Evolutionary conservation across 2,113 vertebrate species (phyloP).

Genomic region (Haplochromis burtoni): DNA sequence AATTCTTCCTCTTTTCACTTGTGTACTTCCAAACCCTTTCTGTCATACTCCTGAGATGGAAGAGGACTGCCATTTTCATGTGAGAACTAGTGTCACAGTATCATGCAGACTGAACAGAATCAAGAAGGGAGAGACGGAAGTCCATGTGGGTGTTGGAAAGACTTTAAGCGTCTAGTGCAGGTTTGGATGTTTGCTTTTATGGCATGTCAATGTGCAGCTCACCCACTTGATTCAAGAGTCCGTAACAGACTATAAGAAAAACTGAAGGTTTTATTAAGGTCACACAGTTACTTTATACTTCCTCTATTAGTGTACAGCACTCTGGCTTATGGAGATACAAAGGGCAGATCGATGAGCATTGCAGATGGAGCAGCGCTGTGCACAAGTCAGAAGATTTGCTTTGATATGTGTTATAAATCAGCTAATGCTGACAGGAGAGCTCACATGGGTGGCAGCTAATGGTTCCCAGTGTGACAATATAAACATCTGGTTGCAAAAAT

Average conservation of each 20-base stretch:
- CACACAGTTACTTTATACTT: constrained; percentile 67
- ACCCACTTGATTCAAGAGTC: constrained; percentile 26
- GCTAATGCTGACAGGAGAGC: not conserved
- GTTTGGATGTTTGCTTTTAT: constrained; percentile 11
- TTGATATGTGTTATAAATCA: constrained; percentile 58
- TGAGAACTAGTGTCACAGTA: not conserved
- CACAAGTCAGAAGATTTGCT: constrained; percentile 46
- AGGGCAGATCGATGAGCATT: constrained; percentile 53
- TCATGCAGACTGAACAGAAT: not conserved
- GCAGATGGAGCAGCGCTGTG: constrained; percentile 3
- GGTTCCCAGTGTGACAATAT: constrained; percentile 14
- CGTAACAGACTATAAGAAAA: constrained; percentile 5
- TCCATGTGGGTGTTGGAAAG: not conserved
- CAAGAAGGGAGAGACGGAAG: not conserved
- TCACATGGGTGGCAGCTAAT: not conserved
- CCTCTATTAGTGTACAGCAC: constrained; percentile 47
- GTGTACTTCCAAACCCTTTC: not conserved
- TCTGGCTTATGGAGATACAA: constrained; percentile 61
- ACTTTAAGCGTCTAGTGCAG: constrained; percentile 2
- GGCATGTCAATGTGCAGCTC: not conserved
- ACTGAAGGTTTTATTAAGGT: constrained; percentile 64
- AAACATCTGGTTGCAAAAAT: constrained; percentile 13
- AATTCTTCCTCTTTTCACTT: not conserved
- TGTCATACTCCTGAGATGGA: not conserved
- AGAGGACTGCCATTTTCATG: not conserved